These are phyloP conservation scores for Synergus itoensis DNA, from an alignment of 2,888 invertebrate genomes.

Conservation along the genomic window DNA sequence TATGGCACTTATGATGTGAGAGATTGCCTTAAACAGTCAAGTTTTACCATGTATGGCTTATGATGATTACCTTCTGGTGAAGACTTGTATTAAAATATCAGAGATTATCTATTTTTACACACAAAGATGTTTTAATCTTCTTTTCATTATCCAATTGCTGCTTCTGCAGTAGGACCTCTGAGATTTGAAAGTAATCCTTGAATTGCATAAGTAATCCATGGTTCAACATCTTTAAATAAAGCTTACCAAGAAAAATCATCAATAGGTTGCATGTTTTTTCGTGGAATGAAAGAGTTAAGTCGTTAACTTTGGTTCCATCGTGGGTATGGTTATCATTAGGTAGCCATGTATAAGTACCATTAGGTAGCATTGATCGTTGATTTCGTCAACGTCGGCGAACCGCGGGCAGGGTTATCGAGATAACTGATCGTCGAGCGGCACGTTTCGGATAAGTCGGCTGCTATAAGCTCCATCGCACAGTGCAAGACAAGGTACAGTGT, in stretches of 20 bases:
- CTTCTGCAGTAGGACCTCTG: not conserved
- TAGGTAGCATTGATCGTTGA: constrained; percentile 37
- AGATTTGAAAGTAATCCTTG: not conserved
- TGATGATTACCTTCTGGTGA: not conserved
- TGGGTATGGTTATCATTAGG: constrained; percentile 35
- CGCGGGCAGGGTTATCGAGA: constrained; percentile 30
- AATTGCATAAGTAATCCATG: constrained; percentile 2
- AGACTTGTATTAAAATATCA: not conserved
- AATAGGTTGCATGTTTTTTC: not conserved
- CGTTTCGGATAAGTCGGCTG: constrained; percentile 32
- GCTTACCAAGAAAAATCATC: not conserved
- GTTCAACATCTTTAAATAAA: not conserved
- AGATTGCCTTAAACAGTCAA: not conserved
- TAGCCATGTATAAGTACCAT: constrained; percentile 19
- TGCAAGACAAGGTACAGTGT: constrained; percentile 32
- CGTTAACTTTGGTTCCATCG: constrained; percentile 37
- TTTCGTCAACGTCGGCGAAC: constrained; percentile 36
- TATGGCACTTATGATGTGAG: not conserved
- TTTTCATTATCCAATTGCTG: not conserved
- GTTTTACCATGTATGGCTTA: not conserved
- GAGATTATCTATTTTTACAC: not conserved
- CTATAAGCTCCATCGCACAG: not conserved
- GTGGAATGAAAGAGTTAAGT: constrained; percentile 17
- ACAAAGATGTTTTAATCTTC: constrained; percentile 3
- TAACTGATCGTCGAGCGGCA: constrained; percentile 33